Base-by-base conservation (phyloP, 1,140 invertebrate genomes). In the Camponotus pennsylvanicus region DNA sequence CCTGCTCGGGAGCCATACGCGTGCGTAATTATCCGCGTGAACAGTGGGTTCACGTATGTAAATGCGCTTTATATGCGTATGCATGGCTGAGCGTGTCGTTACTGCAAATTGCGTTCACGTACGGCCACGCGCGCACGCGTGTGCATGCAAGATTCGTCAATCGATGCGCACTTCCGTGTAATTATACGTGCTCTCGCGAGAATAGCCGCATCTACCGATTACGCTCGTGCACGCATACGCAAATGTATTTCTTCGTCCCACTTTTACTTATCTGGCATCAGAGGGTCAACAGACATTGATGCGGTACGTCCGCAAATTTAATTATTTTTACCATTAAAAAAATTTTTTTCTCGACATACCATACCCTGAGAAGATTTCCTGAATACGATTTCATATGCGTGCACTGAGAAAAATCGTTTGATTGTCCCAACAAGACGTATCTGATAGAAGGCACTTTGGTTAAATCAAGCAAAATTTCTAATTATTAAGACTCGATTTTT, bases 41-140 rank as follows among this genome's bases (percentile, higher is more conserved):
- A 89, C 87, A 89, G 87, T 78, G 69, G 75, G 42, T 86, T 89
- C 88, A 86, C 87, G 88, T 89, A 89, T 89, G 88, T 89, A 89
- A 89, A 89, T 88, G 87, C 84, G 70, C 76, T 86, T 82, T 71
- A 61, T 49, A 59, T 59, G 88, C 88, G 78, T 88, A 89, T 88
- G 88, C 78, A 89, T 71, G 76, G 42, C 83, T 75, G 52, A 78
- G 61, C 85, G 73, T 89, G 87, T 85, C 85, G 88, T 86, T 86
- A 86, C 88, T 89, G 88, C 88, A 89, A 89, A 89, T 89, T 89
- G 64, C 88, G 70, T 61, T 73, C 79, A 45, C 88, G 76, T 89
- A 86, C 49, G 37, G 71, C 42, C 76, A 71, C 86, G 32, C 55
- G 57, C 18, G 37, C 61, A 21, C 59, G 61, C 63, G 79, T 61